Evolutionary conservation across 2,113 vertebrate genomes (phyloP), one percentile per base, ranked within the genome.

Genomic region (Melanotaenia duboulayi): DNA sequence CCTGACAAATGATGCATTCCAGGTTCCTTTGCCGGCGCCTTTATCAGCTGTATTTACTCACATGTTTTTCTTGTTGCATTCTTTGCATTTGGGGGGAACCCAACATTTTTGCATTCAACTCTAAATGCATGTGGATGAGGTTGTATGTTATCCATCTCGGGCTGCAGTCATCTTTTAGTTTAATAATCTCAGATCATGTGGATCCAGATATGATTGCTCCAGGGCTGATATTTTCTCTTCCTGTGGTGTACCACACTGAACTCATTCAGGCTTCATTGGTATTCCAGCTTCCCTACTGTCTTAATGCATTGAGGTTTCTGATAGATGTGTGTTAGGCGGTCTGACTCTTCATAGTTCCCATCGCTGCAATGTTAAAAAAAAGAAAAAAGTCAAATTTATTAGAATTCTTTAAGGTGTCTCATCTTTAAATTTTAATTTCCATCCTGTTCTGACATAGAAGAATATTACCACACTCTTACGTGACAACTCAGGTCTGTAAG

Each of bases 241-340:
- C 44, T 24, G 59, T 39, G 65, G 63, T 59, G 69, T 70, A 39
- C 32, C 72, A 49, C 72, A 63, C 61, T 32, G 14, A 67, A 74
- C 77, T 49, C 70, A 68, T 71, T 64, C 37, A 51, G 49, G 17
- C 61, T 64, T 71, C 79, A 81, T 81, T 86, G 80, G 71, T 81
- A 81, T 86, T 83, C 81, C 75, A 62, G 74, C 28, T 11, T 46
- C 19, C 19, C 59, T 13, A 73, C 40, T 44, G 40, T 70, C 64
- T 20, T 50, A 73, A 71, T 71, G 50, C 42, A 74, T 3, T 10
- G 25, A 35, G 62, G 62, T 46, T 63, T 71, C 65, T 54, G 42
- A 65, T 56, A 37, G 65, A 58, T 25, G 23, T 54, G 37, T 67
- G 76, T 48, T 60, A 40, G 44, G 65, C 14, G 28, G 68, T 52